Evolutionary conservation across 1,140 invertebrate genomes (phyloP).

Genomic region (Drosophila setifemur): DNA sequence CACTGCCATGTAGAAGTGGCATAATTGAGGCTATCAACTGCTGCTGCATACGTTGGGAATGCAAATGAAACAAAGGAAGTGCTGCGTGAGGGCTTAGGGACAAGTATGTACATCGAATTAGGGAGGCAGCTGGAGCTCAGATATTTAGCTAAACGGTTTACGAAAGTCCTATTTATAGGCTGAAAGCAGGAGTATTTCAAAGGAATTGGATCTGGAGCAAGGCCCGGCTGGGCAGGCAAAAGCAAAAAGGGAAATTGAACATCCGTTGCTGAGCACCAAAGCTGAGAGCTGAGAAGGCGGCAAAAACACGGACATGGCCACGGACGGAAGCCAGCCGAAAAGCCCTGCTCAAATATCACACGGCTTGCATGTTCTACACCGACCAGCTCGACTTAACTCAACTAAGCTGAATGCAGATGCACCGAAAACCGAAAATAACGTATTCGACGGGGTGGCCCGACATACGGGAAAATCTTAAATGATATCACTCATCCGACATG

Average conservation of each 20-base stretch:
- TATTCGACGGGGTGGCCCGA: slow-evolving; percentile 7
- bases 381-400: slow-evolving; percentile 37
- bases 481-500: slow-evolving; percentile 6
- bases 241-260: slow-evolving; percentile 65
- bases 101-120: neutral
- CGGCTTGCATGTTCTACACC: slow-evolving; percentile 47
- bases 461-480: neutral
- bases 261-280: slow-evolving; percentile 48
- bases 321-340: slow-evolving; percentile 58
- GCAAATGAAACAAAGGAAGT: slow-evolving; percentile 43
- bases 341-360: slow-evolving; percentile 47
- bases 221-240: neutral
- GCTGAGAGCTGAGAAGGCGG: slow-evolving; percentile 9
- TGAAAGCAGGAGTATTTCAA: slow-evolving; percentile 5
- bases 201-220: neutral
- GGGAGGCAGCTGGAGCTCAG: neutral
- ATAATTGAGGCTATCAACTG: slow-evolving; percentile 70
- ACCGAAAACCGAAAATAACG: slow-evolving; percentile 51
- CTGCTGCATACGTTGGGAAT: slow-evolving; percentile 52
- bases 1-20: slow-evolving; percentile 24
- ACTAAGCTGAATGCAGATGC: slow-evolving; percentile 33
- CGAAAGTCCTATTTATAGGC: neutral
- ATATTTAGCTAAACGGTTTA: slow-evolving; percentile 16
- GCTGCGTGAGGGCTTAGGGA: neutral
- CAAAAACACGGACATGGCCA: slow-evolving; percentile 32